Conservation (phyloP, 2,797 vertebrate genomes). For the Anguilla pacifica region DNA sequence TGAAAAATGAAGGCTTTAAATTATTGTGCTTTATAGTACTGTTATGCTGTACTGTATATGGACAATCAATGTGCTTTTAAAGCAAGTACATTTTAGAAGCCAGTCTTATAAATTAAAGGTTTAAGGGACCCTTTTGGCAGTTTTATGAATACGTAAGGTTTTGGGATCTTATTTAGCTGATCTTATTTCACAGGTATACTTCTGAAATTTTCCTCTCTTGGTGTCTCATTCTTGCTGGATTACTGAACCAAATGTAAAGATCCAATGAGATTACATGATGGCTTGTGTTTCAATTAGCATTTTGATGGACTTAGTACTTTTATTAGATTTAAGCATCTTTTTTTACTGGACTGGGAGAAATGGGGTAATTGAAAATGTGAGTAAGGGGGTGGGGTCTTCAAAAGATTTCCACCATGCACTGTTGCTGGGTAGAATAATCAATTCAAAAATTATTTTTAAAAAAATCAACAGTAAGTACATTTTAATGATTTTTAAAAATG, state of each 20-base stretch:
- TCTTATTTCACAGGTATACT: neutral
- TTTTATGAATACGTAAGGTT: neutral
- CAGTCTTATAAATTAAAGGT: neutral
- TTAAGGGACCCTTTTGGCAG: neutral
- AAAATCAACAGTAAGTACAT: neutral
- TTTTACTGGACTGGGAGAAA: neutral
- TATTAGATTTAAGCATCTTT: neutral
- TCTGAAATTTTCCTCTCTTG: neutral
- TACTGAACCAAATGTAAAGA: neutral
- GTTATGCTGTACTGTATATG: neutral
- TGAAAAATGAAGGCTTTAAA: neutral
- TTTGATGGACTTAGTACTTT: neutral
- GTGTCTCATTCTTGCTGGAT: neutral
- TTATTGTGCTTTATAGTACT: neutral
- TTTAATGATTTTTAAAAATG: slow-evolving; percentile 2
- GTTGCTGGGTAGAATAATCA: neutral
- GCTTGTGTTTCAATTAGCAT: neutral
- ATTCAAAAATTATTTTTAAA: neutral
- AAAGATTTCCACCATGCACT: neutral
- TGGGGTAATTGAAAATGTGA: neutral
- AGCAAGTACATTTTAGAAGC: neutral
- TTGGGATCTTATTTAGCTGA: neutral
- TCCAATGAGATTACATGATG: neutral
- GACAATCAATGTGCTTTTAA: neutral
- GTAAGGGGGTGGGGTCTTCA: neutral